These are phyloP conservation scores for Merluccius polli DNA, from an alignment of 2,797 vertebrate genomes.

Conservation along the genomic window DNA sequence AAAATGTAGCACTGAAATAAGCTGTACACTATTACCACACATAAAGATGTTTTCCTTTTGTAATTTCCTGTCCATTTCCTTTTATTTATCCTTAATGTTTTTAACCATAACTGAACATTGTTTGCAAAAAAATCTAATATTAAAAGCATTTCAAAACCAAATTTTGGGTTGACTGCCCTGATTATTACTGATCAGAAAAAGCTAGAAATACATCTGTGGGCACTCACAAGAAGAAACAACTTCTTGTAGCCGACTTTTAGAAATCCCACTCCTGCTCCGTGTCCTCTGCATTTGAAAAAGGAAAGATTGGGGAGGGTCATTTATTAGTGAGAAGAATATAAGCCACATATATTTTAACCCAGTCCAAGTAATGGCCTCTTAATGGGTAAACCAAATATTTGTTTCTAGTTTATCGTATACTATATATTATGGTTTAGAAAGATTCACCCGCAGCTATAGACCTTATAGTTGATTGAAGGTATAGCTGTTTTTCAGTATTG, in stretches of 20 bases:
- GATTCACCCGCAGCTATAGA: background rate
- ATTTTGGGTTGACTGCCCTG: no score
- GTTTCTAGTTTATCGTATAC: background rate
- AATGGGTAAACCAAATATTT: background rate
- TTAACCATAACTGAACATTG: background rate
- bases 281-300: slow-evolving; percentile 54
- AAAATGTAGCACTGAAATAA: background rate
- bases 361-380: background rate
- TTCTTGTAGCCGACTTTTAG: slow-evolving; percentile 93
- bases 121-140: background rate
- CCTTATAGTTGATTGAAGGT: background rate
- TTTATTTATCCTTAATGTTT: background rate
- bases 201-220: background rate
- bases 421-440: background rate
- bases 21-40: no score
- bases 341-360: background rate
- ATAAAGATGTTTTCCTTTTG: background rate
- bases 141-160: no score
- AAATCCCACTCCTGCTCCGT: slow-evolving; percentile 79
- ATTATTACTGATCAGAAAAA: background rate
- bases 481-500: background rate
- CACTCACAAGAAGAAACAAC: slow-evolving; percentile 87
- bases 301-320: background rate
- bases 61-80: background rate
- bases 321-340: background rate